Evolutionary conservation across 2,888 invertebrate genomes (phyloP).

Genomic region (Heliconius aoede): DNA sequence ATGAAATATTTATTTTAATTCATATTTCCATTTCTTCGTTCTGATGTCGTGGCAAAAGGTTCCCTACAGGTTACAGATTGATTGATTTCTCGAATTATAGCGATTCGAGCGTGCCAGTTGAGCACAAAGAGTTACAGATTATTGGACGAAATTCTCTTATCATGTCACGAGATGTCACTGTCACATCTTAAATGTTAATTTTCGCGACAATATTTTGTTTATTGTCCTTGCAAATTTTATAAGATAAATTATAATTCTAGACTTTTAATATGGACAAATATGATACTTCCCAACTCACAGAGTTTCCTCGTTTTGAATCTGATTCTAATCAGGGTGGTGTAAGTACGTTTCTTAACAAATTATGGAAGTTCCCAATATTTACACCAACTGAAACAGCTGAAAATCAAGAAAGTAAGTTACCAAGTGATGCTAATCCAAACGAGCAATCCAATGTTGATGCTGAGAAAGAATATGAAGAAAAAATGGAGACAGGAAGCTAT

Average conservation of each 20-base stretch:
- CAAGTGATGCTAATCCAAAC: slow-evolving; percentile 55
- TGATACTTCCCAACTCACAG: slow-evolving; percentile 76
- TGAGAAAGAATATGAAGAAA: slow-evolving; percentile 62
- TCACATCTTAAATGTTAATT: slow-evolving; percentile 16
- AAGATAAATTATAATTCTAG: not conserved
- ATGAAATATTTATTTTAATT: no score
- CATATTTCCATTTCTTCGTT: no score
- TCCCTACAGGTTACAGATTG: no score
- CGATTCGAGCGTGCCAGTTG: no score
- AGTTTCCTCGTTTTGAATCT: slow-evolving; percentile 86
- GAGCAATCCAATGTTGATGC: slow-evolving; percentile 50
- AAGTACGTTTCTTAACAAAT: slow-evolving; percentile 88
- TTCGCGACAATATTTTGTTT: slow-evolving; percentile 18
- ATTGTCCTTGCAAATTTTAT: slow-evolving; percentile 21
- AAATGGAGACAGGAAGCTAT: slow-evolving; percentile 69
- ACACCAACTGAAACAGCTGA: slow-evolving; percentile 68
- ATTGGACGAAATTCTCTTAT: not conserved
- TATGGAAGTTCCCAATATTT: slow-evolving; percentile 88
- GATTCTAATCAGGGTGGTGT: slow-evolving; percentile 89
- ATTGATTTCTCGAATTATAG: no score
- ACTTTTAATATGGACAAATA: slow-evolving; percentile 72
- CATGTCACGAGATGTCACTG: slow-evolving; percentile 12
- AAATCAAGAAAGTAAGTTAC: slow-evolving; percentile 57
- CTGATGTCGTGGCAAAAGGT: no score
- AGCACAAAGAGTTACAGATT: no score